A percentile compares a stretch with the other conserved stretches of the same genome.
Conservation (phyloP, 2,113 vertebrate genomes). For the Anhinga rufa region DNA sequence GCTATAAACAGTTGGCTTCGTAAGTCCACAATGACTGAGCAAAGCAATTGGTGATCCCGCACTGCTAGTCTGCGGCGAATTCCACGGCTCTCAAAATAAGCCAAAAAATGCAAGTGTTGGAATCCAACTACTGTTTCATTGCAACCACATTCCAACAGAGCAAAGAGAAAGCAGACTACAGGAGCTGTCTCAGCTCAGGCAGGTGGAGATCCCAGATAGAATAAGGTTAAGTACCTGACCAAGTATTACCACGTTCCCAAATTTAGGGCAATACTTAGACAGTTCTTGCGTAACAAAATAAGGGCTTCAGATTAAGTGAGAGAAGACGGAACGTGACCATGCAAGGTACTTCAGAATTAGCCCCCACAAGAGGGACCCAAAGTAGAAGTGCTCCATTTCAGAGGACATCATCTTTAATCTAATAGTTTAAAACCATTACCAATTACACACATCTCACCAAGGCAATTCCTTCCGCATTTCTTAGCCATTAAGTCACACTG, state of each 20-base stretch:
- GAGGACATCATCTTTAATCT: neutral
- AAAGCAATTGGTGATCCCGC: neutral
- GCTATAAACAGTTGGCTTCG: neutral
- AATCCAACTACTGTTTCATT: neutral
- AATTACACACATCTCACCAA: neutral
- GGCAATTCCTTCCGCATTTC: neutral
- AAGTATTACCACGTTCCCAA: neutral
- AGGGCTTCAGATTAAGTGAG: neutral
- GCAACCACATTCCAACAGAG: neutral
- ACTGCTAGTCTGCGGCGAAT: neutral
- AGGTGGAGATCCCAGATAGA: neutral
- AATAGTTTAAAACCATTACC: neutral
- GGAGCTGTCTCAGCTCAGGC: neutral
- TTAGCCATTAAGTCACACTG: neutral
- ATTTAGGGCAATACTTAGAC: neutral
- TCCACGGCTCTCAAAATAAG: neutral
- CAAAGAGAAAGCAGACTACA: neutral
- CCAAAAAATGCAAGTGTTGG: neutral
- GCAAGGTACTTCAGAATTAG: neutral
- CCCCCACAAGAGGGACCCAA: neutral
- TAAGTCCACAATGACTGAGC: neutral
- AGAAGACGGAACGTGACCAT: neutral
- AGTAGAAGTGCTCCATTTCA: neutral
- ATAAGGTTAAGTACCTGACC: neutral
- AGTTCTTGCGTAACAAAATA: neutral